Percentiles rank a stretch among this genome's conserved stretches.
Evolutionary conservation across 2,888 invertebrate species (phyloP).

Genomic region (Charanyca ferruginea): DNA sequence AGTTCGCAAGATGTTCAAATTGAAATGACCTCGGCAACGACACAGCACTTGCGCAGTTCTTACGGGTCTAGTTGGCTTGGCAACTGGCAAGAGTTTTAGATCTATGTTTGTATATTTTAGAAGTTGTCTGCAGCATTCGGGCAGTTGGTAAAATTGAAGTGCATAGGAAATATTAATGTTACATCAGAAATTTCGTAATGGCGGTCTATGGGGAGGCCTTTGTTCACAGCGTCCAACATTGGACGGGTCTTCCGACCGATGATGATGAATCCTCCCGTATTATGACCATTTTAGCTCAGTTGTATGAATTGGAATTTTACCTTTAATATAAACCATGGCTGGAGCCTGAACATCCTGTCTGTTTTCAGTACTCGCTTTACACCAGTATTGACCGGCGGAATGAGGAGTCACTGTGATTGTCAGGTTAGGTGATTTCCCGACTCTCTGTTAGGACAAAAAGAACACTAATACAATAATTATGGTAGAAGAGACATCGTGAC

Average conservation of each 20-base stretch:
- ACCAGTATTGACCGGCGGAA: slow-evolving; percentile 97
- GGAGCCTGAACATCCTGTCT: slow-evolving; percentile 96
- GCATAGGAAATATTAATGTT: slow-evolving; percentile 1
- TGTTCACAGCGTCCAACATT: too few relatives aligned
- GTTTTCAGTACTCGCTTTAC: slow-evolving; percentile 96
- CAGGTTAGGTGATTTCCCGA: slow-evolving; percentile 95
- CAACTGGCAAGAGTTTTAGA: slow-evolving; percentile 46
- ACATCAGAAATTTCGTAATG: background rate
- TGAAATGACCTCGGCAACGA: slow-evolving; percentile 66
- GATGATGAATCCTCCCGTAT: too few relatives aligned
- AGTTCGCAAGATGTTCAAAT: slow-evolving; percentile 66
- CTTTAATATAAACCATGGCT: slow-evolving; percentile 95
- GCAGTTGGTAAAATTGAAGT: background rate
- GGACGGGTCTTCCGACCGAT: too few relatives aligned
- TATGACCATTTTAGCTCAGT: too few relatives aligned
- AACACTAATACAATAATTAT: background rate
- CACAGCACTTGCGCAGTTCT: slow-evolving; percentile 58
- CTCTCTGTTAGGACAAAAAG: slow-evolving; percentile 83
- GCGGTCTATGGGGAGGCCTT: too few relatives aligned
- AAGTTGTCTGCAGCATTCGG: slow-evolving; percentile 27
- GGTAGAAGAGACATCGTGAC: too few relatives aligned
- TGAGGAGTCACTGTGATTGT: slow-evolving; percentile 94
- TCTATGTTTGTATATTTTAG: slow-evolving; percentile 51
- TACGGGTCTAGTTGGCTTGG: slow-evolving; percentile 32
- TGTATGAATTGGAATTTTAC: too few relatives aligned